Evolutionary conservation across 2,797 vertebrate species (phyloP), one percentile per base, ranked within the genome.

Genomic region (Gobio occitaniae): DNA sequence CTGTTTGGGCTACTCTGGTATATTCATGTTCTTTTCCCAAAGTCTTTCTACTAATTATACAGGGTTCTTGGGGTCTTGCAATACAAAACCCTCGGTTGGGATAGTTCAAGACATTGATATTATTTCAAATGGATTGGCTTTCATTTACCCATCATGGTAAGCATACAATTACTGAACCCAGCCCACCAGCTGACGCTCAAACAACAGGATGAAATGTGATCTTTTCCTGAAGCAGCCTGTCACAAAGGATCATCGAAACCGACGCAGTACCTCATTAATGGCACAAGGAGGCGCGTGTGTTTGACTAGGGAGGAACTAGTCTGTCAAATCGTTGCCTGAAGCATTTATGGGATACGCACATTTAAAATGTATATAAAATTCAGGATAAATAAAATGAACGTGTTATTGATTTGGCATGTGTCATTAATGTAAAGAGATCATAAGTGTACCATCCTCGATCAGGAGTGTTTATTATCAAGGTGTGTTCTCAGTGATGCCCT

Each of bases 131-230:
- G 50, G 38, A 77, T 50, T 79, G 38, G 3, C 76, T 48, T 80
- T 68, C 71, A 78, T 81, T 78, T 86, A 65, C 54, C 74, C 63
- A 66, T 66, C 61, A 29, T 65, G 78, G 44, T 78, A 75, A 56
- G 85, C 29, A 76, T 86, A 74, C 54, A 81, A 59, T 84, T 66
- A 80, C 78, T 32, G 63, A 71, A 69, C 32, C 52, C 52, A 76
- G 70, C 12, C 76, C 83, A 84, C 63, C 77, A 74, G 61, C 75
- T 85, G 85, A 85, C 68, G 76, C 70, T 81, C 38, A 80, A 69
- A 85, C 48, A 84, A 80, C 36, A 56, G 54, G n/a, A 66, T 19
- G 87, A 85, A 85, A 87, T 68, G 7, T 72, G 87, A 88, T 86
- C 29, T 65, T 61, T 83, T 44, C 25, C 77, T 71, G 72, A 47